These are phyloP conservation scores for Apocrypta bakeri DNA, from an alignment of 1,140 invertebrate genomes.

Conservation along the genomic window DNA sequence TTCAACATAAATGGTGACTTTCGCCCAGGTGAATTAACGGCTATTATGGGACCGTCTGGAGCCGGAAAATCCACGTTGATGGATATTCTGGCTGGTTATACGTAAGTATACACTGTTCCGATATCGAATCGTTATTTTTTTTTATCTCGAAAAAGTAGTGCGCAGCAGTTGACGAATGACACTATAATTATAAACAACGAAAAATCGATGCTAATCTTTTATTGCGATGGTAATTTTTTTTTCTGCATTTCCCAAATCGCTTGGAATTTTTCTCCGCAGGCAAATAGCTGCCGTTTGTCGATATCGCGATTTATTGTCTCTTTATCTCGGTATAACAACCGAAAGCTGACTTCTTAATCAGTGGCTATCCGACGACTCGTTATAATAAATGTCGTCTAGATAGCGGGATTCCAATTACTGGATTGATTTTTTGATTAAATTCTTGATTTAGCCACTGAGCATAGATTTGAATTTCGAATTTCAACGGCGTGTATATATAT, in stretches of 20 bases:
- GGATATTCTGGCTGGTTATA: slow-evolving; percentile 85
- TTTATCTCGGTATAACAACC: neutral
- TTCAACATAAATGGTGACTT: slow-evolving; percentile 78
- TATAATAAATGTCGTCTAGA: neutral
- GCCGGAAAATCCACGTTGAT: slow-evolving; percentile 90
- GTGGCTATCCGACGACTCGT: neutral
- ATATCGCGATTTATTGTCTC: too few species aligned
- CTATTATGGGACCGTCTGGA: slow-evolving; percentile 91
- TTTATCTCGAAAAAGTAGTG: neutral
- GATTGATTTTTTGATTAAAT: neutral
- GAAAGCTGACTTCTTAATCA: neutral
- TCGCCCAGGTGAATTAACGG: slow-evolving; percentile 81
- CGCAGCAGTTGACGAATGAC: too few species aligned
- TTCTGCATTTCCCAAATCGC: too few species aligned
- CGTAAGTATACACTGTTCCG: slow-evolving; percentile 72
- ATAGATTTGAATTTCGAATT: neutral
- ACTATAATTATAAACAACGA: neutral
- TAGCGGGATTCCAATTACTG: neutral
- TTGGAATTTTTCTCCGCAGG: too few species aligned
- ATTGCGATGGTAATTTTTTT: too few species aligned
- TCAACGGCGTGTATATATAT: too few species aligned
- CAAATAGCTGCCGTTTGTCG: neutral
- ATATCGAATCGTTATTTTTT: neutral
- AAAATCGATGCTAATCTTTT: too few species aligned
- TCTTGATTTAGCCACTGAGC: neutral